Evolutionary conservation across 1,140 invertebrate species (phyloP).

Genomic region (Paraescarpia echinospica): DNA sequence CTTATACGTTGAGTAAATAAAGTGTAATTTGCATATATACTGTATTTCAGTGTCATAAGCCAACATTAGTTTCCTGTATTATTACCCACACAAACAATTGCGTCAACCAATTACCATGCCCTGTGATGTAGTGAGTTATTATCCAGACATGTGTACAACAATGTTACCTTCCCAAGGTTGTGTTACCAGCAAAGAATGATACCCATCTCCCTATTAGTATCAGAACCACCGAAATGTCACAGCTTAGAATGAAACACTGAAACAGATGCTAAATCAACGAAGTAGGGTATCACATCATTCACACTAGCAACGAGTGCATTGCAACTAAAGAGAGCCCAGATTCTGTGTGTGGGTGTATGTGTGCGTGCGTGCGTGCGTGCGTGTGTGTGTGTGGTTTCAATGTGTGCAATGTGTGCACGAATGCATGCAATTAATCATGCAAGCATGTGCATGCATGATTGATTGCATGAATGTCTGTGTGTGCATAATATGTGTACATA

Average conservation of each 20-base stretch:
- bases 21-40: not conserved
- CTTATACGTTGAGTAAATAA: too few relatives aligned
- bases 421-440: too few relatives aligned
- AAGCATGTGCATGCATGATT: too few relatives aligned
- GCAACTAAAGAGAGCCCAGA: not conserved
- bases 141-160: not conserved
- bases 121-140: not conserved
- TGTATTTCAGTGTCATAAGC: not conserved
- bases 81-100: not conserved
- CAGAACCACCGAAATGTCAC: not conserved
- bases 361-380: too few relatives aligned
- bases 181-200: not conserved
- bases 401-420: too few relatives aligned
- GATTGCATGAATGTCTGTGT: too few relatives aligned
- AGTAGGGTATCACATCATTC: not conserved
- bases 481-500: too few relatives aligned
- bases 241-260: not conserved
- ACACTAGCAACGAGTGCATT: not conserved
- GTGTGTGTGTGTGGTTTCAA: too few relatives aligned
- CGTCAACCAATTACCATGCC: not conserved
- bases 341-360: not conserved
- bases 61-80: not conserved
- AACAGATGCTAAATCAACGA: not conserved
- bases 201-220: not conserved
- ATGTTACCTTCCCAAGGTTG: not conserved